phyloP scores from a whole-genome alignment of 2,113 vertebrate genomes.

The Theristicus caerulescens region DNA sequence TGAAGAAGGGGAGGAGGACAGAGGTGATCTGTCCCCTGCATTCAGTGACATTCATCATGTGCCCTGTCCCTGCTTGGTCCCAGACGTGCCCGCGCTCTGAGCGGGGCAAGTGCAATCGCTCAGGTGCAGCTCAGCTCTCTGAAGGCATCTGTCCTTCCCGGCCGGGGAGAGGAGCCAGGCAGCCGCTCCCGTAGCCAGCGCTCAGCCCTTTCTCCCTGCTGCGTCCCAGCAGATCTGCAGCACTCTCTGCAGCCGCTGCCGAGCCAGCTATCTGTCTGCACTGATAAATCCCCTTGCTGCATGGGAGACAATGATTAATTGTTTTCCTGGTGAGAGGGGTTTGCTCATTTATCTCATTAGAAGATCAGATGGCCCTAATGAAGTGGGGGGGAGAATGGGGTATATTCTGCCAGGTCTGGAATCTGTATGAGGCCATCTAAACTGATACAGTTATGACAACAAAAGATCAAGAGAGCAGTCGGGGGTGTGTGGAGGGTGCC shows the following conservation, averaged over 20 bases:
- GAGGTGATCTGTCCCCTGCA: not conserved
- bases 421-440: not conserved
- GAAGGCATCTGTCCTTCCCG: not conserved
- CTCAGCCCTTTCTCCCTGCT: not conserved
- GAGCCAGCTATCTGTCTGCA: not conserved
- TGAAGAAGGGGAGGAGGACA: not conserved
- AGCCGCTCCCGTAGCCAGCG: not conserved
- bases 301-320: not conserved
- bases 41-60: not conserved
- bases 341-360: not conserved
- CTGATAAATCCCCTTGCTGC: not conserved
- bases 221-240: not conserved
- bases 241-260: not conserved
- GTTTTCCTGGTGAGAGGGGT: not conserved
- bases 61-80: not conserved
- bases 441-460: not conserved
- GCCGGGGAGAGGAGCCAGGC: not conserved
- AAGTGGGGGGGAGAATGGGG: not conserved
- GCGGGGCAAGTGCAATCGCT: rapidly evolving
- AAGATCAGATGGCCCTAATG: not conserved
- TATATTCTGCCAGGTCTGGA: not conserved
- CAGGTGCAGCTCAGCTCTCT: not conserved
- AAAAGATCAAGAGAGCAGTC: not conserved
- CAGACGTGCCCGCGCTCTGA: rapidly evolving
- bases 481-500: not conserved